A percentile compares a stretch with the other conserved stretches of the same genome.
Conservation (phyloP, 2,113 vertebrate species). For the Syngnathoides biaculeatus region DNA sequence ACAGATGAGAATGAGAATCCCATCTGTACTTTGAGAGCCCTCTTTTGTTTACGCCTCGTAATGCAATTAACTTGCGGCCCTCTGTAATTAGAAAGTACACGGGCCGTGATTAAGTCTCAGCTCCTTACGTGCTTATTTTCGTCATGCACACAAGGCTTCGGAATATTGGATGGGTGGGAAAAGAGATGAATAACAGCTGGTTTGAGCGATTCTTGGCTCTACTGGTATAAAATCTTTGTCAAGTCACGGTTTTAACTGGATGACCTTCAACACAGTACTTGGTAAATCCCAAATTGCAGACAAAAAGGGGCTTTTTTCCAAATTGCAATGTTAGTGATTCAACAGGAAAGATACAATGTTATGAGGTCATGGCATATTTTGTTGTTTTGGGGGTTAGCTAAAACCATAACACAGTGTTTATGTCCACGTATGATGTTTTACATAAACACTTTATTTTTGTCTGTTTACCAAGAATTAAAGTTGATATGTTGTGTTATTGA, state of each 20-base stretch:
- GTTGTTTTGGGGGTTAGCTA: not conserved
- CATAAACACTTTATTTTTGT: no score
- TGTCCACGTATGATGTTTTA: no score
- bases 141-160: not conserved
- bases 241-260: not conserved
- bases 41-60: conserved; percentile 47
- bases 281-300: not conserved
- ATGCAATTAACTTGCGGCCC: conserved; percentile 53
- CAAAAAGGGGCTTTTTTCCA: not conserved
- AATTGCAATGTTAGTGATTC: not conserved
- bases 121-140: conserved; percentile 15
- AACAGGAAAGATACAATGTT: not conserved
- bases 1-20: conserved; percentile 45
- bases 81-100: conserved; percentile 53
- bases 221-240: not conserved
- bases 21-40: conserved; percentile 38
- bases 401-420: no score
- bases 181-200: not conserved
- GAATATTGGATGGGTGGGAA: not conserved
- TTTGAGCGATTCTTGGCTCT: not conserved
- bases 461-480: no score
- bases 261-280: not conserved
- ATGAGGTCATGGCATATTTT: not conserved
- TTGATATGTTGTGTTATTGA: no score
- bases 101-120: conserved; percentile 38